Percentiles rank a stretch among this genome's conserved stretches.
Evolutionary conservation across 2,113 vertebrate species (phyloP).

Genomic region (Numida meleagris): DNA sequence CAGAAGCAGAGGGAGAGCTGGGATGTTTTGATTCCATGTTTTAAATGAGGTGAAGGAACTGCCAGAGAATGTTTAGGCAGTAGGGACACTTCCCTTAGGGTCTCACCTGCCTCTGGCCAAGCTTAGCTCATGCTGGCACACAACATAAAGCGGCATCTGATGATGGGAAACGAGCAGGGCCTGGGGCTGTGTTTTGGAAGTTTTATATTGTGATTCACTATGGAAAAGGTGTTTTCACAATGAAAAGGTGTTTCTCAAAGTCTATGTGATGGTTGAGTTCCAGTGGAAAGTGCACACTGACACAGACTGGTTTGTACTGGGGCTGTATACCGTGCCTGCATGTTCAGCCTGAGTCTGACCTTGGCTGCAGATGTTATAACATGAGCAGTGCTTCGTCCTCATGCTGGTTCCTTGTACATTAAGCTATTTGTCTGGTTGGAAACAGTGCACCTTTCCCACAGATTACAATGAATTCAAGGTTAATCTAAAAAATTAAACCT

Average conservation of each 20-base stretch:
- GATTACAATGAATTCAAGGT: not conserved
- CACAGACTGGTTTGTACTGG: not conserved
- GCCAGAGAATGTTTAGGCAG: not conserved
- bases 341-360: not conserved
- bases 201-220: not conserved
- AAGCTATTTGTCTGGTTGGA: not conserved
- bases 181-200: not conserved
- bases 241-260: not conserved
- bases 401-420: not conserved
- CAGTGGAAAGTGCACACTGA: not conserved
- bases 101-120: not conserved
- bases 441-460: not conserved
- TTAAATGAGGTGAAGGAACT: not conserved
- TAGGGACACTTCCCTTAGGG: not conserved
- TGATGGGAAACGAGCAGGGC: not conserved
- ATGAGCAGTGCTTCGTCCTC: not conserved
- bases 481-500: not conserved
- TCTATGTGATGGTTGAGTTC: fast-evolving
- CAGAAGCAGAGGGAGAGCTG: not conserved
- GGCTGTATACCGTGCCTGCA: not conserved
- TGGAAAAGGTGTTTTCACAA: not conserved
- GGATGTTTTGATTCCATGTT: not conserved
- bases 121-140: not conserved
- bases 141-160: not conserved
- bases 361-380: not conserved